phyloP scores from a whole-genome alignment of 2,888 invertebrate species.

The Anticlea derivata region DNA sequence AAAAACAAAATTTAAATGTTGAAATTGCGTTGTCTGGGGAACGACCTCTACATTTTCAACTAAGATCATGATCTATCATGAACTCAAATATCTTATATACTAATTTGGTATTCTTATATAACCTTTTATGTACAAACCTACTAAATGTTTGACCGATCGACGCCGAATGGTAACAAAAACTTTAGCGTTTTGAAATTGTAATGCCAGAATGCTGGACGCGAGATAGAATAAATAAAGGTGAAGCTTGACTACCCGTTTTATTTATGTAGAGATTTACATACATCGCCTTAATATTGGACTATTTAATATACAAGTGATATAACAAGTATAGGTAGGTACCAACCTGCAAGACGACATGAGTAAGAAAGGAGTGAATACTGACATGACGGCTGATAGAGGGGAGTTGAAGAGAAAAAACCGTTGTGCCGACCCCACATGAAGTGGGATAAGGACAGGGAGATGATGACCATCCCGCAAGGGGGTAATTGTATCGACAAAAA shows the following conservation, averaged over 20 bases:
- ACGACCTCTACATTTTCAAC: slow-evolving; percentile 33
- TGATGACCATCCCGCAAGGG: no score
- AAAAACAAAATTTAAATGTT: slow-evolving; percentile 17
- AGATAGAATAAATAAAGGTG: slow-evolving; percentile 13
- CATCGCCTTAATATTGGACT: no score
- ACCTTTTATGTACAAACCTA: slow-evolving; percentile 18
- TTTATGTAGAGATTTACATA: no score
- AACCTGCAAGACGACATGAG: no score
- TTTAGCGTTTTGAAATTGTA: slow-evolving; percentile 63
- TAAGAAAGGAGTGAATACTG: no score
- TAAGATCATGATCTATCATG: slow-evolving; percentile 26
- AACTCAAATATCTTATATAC: slow-evolving; percentile 27
- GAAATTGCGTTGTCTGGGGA: slow-evolving; percentile 21
- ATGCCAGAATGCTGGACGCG: slow-evolving; percentile 35
- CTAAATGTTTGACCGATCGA: slow-evolving; percentile 41
- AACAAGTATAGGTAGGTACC: no score
- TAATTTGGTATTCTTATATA: slow-evolving; percentile 26
- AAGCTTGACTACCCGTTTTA: background rate
- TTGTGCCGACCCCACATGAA: no score
- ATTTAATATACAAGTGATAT: no score
- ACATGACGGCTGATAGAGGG: no score
- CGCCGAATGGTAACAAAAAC: slow-evolving; percentile 53
- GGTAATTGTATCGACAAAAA: no score
- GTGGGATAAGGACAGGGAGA: no score
- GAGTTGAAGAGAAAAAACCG: no score